phyloP scores from a whole-genome alignment of 2,113 vertebrate genomes.

The Tenebrosternarchus preto region DNA sequence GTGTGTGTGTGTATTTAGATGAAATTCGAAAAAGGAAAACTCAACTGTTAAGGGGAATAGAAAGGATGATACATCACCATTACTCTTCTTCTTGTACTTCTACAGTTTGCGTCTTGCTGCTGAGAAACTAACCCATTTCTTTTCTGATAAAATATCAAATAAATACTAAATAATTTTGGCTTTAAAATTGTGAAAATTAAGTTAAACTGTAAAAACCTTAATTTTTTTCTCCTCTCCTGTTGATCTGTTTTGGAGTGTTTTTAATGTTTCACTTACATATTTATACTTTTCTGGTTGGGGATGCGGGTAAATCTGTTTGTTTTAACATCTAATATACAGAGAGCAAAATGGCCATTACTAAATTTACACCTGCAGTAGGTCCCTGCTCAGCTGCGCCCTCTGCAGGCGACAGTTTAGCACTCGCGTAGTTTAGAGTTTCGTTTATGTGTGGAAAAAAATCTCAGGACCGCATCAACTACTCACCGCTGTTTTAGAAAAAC shows the following conservation, averaged over 20 bases:
- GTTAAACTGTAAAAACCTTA: not conserved
- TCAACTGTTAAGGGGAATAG: too few relatives aligned
- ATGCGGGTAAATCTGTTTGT: not conserved
- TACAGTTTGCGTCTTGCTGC: not conserved
- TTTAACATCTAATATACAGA: not conserved
- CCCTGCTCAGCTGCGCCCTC: not conserved
- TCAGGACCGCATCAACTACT: not conserved
- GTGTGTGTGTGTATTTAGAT: slow-evolving; percentile 27
- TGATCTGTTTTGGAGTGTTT: not conserved
- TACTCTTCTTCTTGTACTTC: not conserved
- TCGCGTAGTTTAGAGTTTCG: not conserved
- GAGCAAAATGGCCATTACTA: not conserved
- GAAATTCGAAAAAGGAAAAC: not conserved
- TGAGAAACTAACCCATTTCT: not conserved
- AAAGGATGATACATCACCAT: too few relatives aligned
- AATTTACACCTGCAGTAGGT: too few relatives aligned
- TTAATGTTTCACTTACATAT: not conserved
- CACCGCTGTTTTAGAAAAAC: too few relatives aligned
- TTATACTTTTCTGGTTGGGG: not conserved
- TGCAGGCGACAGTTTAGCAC: not conserved
- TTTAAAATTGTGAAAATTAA: too few relatives aligned
- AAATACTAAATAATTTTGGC: too few relatives aligned
- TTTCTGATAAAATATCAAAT: too few relatives aligned
- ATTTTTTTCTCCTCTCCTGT: not conserved
- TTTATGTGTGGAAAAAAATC: not conserved